Conservation (phyloP, 2,888 invertebrate genomes). For the Nyleta sp. region DNA sequence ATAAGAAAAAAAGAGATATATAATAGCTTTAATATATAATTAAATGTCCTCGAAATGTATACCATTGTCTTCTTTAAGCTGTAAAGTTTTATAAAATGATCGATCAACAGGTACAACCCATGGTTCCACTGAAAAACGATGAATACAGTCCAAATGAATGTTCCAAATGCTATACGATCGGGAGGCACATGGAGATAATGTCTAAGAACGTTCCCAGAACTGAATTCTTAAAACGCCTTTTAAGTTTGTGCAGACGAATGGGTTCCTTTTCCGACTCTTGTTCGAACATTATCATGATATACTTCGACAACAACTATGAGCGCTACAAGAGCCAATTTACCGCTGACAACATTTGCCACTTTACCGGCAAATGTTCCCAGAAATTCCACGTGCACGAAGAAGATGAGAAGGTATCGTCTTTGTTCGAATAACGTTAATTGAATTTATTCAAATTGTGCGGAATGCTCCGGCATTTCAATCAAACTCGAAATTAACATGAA, state of each 20-base stretch:
- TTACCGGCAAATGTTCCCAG: slow-evolving; percentile 89
- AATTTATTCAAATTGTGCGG: slow-evolving; percentile 8
- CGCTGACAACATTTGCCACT: slow-evolving; percentile 87
- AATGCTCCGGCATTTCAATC: neutral
- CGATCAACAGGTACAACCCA: slow-evolving; percentile 18
- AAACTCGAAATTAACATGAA: slow-evolving; percentile 16
- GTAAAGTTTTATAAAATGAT: no score
- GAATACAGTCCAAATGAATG: slow-evolving; percentile 78
- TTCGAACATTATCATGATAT: slow-evolving; percentile 87
- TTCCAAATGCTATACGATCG: slow-evolving; percentile 77
- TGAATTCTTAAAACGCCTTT: slow-evolving; percentile 71
- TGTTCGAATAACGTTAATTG: slow-evolving; percentile 9
- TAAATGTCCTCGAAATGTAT: no score
- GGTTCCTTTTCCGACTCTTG: slow-evolving; percentile 92
- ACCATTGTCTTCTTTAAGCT: no score
- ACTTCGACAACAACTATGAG: slow-evolving; percentile 89
- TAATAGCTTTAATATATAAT: no score
- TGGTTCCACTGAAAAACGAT: slow-evolving; percentile 72
- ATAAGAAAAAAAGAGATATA: no score
- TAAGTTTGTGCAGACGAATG: slow-evolving; percentile 86
- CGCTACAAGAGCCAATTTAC: slow-evolving; percentile 86
- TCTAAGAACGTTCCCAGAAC: slow-evolving; percentile 71
- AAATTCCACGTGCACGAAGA: slow-evolving; percentile 87
- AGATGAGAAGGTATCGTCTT: slow-evolving; percentile 82
- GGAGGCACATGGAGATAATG: slow-evolving; percentile 77